phyloP scores from a whole-genome alignment of 2,113 vertebrate species.

The Orcinus orca region DNA sequence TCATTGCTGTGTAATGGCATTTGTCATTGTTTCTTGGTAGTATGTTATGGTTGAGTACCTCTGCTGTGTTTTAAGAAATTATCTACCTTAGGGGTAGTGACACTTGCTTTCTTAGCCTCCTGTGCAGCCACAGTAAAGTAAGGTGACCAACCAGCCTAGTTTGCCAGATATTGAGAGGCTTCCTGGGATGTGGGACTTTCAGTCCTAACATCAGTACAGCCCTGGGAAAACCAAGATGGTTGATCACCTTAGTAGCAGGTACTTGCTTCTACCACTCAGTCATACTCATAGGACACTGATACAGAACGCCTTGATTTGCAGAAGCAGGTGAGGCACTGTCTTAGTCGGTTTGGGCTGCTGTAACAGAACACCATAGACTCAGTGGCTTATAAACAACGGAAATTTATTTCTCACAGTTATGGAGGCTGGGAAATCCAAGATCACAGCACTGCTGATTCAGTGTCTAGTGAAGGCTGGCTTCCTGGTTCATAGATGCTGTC shows the following conservation, averaged over 20 bases:
- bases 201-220: neutral
- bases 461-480: neutral
- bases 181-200: neutral
- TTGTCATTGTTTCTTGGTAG: neutral
- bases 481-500: neutral
- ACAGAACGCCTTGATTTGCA: neutral
- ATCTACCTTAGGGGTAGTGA: neutral
- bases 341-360: neutral
- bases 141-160: neutral
- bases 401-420: neutral
- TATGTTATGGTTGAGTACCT: neutral
- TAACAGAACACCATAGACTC: neutral
- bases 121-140: neutral
- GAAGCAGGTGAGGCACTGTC: neutral
- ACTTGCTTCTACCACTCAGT: neutral
- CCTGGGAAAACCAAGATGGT: neutral
- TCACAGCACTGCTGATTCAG: neutral
- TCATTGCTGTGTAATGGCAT: neutral
- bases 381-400: neutral
- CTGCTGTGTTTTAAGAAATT: neutral
- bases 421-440: neutral
- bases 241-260: neutral
- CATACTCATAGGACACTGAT: neutral
- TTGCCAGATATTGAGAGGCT: neutral
- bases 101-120: neutral